Evolutionary conservation across 2,113 vertebrate genomes (phyloP).

Genomic region (Pleuronectes platessa): DNA sequence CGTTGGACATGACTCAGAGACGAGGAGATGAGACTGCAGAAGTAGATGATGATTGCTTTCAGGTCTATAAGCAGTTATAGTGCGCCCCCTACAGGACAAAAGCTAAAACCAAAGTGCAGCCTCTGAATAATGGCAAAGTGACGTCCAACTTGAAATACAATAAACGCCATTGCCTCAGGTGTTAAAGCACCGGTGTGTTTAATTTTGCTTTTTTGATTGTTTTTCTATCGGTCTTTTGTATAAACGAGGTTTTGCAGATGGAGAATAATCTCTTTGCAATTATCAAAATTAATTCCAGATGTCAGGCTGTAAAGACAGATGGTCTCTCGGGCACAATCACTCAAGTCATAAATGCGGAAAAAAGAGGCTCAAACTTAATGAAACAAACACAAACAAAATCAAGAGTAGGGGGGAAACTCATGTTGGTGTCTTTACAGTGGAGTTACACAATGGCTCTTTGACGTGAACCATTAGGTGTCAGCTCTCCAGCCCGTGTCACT

Average conservation of each 20-base stretch:
- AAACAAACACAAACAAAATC: constrained; percentile 56
- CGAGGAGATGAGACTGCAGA: not conserved
- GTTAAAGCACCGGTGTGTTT: constrained; percentile 27
- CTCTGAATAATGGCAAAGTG: constrained; percentile 1
- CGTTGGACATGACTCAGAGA: too few species aligned
- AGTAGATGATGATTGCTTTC: not conserved
- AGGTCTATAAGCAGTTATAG: constrained; percentile 38
- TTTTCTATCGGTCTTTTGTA: constrained; percentile 29
- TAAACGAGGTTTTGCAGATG: constrained; percentile 37
- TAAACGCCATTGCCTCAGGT: constrained; percentile 30
- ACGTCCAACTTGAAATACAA: constrained; percentile 6
- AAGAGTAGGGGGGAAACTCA: rapidly evolving
- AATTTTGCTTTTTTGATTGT: constrained; percentile 32
- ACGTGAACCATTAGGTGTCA: constrained; percentile 8
- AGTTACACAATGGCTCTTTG: constrained; percentile 15
- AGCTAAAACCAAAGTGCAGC: not conserved
- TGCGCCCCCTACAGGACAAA: constrained; percentile 64
- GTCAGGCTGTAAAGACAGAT: constrained; percentile 46
- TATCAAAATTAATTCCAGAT: constrained; percentile 58
- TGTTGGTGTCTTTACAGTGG: constrained; percentile 1
- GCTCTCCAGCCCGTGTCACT: not conserved
- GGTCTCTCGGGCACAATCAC: constrained; percentile 26
- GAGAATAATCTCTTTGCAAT: constrained; percentile 57
- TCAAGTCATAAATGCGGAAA: constrained; percentile 30
- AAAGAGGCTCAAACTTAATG: constrained; percentile 18